Conservation (phyloP, 2,797 vertebrate genomes). For the Gymnothorax javanicus region DNA sequence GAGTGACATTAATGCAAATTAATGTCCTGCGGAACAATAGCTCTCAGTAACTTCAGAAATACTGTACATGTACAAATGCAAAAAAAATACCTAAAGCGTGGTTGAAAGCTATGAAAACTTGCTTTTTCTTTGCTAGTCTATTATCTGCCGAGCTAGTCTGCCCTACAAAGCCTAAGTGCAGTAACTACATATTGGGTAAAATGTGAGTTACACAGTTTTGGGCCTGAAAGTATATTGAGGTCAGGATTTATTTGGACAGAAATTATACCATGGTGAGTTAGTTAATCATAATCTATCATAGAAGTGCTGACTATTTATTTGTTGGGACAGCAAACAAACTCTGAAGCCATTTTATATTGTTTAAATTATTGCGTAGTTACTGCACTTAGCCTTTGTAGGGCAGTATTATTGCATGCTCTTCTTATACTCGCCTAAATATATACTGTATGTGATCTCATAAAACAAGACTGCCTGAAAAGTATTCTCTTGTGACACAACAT, state of each 20-base stretch:
- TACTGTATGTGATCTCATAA: background rate
- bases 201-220: no score
- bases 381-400: no score
- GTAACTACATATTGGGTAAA: no score
- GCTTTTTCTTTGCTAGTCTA: background rate
- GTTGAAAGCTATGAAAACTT: background rate
- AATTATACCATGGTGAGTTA: no score
- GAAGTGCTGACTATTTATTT: no score
- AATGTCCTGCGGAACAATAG: slow-evolving; percentile 67
- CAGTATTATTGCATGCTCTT: background rate
- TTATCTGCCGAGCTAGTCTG: background rate
- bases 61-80: background rate
- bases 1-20: slow-evolving; percentile 64
- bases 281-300: no score
- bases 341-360: no score
- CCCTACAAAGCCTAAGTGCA: no score
- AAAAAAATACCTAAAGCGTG: background rate
- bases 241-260: no score
- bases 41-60: slow-evolving; percentile 64
- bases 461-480: background rate
- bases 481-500: background rate
- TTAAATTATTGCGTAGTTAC: no score
- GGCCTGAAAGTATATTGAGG: no score
- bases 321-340: no score
- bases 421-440: background rate